Evolutionary conservation across 2,888 invertebrate genomes (phyloP).

Genomic region (Leptinotarsa haldemani): DNA sequence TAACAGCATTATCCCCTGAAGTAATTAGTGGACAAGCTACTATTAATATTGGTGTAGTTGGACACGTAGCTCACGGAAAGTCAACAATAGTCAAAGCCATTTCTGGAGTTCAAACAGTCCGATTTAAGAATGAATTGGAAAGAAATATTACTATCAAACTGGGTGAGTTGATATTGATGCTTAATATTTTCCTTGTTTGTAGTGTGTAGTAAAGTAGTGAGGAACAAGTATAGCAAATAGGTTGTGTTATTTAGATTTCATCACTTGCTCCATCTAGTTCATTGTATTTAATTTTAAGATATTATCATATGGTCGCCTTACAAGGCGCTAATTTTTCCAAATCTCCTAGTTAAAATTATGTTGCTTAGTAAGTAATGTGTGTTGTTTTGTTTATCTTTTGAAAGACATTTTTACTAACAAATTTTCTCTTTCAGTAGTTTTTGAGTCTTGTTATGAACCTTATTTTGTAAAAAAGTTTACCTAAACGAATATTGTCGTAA

Average conservation of each 20-base stretch:
- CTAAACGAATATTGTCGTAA: too few relatives aligned
- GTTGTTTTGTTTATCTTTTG: conserved; percentile 25
- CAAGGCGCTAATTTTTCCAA: conserved; percentile 33
- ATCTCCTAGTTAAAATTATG: too few relatives aligned
- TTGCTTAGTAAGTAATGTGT: not conserved
- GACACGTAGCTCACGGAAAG: conserved; percentile 99
- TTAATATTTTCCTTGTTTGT: not conserved
- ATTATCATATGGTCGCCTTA: conserved; percentile 42
- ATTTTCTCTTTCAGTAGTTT: conserved; percentile 40
- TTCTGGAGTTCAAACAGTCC: conserved; percentile 98
- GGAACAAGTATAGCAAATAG: not conserved
- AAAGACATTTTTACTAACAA: conserved; percentile 25
- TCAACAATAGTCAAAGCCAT: conserved; percentile 99
- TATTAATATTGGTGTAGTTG: conserved; percentile 99
- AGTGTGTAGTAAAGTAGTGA: not conserved
- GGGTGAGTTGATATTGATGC: conserved; percentile 74
- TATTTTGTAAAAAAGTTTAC: too few relatives aligned
- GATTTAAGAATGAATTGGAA: conserved; percentile 99
- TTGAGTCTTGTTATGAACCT: conserved; percentile 40
- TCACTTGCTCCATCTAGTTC: not conserved
- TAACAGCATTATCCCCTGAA: conserved; percentile 95
- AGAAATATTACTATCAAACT: conserved; percentile 99
- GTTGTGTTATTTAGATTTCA: not conserved
- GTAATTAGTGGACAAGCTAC: conserved; percentile 99
- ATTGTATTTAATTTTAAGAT: conserved; percentile 41